Percentiles rank a stretch among this genome's conserved stretches.
phyloP scores from a whole-genome alignment of 1,140 invertebrate genomes.

The Hyles euphorbiae region DNA sequence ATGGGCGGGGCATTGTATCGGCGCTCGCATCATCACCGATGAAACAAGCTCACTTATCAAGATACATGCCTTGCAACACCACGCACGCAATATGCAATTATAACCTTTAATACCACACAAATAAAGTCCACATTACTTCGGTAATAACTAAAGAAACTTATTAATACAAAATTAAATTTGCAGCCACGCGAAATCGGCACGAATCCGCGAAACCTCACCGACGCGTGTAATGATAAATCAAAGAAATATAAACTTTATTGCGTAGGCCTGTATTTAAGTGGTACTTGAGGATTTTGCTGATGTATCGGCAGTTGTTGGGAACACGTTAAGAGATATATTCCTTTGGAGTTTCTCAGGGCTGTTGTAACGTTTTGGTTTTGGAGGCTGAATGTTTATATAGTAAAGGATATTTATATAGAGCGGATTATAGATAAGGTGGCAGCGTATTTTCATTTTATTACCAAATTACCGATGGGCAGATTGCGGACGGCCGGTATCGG shows the following conservation, averaged over 20 bases:
- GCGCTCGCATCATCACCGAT: constrained; percentile 56
- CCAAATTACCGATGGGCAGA: constrained; percentile 74
- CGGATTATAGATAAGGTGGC: constrained; percentile 69
- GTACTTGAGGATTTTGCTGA: background rate
- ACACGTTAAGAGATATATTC: background rate
- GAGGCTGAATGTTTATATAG: constrained; percentile 60
- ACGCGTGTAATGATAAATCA: constrained; percentile 2
- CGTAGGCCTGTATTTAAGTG: background rate
- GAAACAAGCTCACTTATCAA: constrained; percentile 62
- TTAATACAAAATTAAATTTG: constrained; percentile 75
- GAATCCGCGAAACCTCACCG: constrained; percentile 42
- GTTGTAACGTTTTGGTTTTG: constrained; percentile 34
- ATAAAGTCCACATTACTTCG: constrained; percentile 37
- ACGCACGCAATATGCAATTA: constrained; percentile 22
- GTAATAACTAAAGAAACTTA: constrained; percentile 38
- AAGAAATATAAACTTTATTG: constrained; percentile 8
- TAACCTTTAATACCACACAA: constrained; percentile 17
- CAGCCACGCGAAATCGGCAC: constrained; percentile 67
- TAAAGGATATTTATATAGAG: constrained; percentile 60
- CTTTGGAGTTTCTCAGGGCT: constrained; percentile 29
- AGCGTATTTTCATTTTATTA: constrained; percentile 75
- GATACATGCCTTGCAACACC: constrained; percentile 67
- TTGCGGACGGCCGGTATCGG: constrained; percentile 53
- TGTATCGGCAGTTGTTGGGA: background rate
- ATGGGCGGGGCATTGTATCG: constrained; percentile 67